phyloP scores from a whole-genome alignment of 1,140 invertebrate genomes.

The Leptestheria dahalacensis region DNA sequence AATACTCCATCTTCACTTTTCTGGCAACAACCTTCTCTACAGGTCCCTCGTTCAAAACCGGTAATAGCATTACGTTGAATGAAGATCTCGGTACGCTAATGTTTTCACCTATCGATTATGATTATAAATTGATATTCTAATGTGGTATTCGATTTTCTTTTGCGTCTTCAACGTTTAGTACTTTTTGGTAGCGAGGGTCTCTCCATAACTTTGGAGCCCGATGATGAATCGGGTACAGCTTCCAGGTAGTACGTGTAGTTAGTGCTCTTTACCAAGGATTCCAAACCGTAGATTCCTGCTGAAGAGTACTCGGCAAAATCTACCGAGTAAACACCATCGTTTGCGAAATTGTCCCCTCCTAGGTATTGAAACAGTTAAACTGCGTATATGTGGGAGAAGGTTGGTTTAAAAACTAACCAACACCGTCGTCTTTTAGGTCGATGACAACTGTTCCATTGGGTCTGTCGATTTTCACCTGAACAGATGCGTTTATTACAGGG shows the following conservation, averaged over 20 bases:
- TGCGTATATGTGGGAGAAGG: background rate
- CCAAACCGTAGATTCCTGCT: background rate
- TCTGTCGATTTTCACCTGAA: background rate
- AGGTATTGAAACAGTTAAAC: background rate
- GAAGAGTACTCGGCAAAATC: background rate
- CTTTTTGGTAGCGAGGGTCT: background rate
- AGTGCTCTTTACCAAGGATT: background rate
- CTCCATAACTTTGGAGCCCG: background rate
- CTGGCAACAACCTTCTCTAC: background rate
- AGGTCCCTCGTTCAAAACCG: background rate
- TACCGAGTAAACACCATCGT: constrained; percentile 7
- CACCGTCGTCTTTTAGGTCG: background rate
- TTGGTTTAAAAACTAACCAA: background rate
- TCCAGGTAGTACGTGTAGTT: background rate
- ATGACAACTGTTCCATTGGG: background rate
- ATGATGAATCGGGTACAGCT: background rate
- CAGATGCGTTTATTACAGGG: background rate
- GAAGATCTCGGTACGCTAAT: no score
- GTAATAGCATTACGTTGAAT: background rate
- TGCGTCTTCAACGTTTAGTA: no score
- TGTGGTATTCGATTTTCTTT: no score
- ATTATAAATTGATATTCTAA: no score
- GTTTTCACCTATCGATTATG: no score
- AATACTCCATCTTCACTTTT: background rate
- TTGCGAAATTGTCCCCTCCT: constrained; percentile 1